Evolutionary conservation across 2,797 vertebrate species (phyloP).

Genomic region (Hozukius guyotensis): DNA sequence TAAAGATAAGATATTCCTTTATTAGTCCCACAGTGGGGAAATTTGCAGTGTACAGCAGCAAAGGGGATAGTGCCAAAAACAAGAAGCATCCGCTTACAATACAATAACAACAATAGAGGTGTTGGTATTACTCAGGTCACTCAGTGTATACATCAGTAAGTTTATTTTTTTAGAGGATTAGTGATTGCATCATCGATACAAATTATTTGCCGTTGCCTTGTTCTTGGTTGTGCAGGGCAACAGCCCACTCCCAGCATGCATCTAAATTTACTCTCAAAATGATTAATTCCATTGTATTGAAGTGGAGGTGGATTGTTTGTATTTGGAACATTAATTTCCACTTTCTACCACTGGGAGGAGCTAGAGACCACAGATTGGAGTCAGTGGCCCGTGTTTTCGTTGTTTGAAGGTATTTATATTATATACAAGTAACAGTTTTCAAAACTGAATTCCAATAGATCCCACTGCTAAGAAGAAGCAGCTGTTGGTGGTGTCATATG

Average conservation of each 20-base stretch:
- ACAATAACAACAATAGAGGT: neutral
- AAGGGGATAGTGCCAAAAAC: too few species aligned
- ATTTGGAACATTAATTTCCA: constrained; percentile 35
- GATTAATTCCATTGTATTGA: neutral
- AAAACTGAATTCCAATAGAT: constrained; percentile 16
- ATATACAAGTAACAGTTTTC: constrained; percentile 3
- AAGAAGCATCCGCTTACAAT: too few species aligned
- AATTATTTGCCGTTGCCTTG: neutral
- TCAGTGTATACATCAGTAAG: neutral
- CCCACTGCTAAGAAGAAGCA: constrained; percentile 27
- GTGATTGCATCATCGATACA: neutral
- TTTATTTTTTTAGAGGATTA: neutral
- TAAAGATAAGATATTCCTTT: too few species aligned
- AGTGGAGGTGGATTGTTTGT: neutral
- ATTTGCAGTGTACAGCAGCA: fast-evolving
- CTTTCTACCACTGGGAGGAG: constrained; percentile 81
- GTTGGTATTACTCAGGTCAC: neutral
- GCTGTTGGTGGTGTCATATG: constrained; percentile 12
- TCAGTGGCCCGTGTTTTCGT: neutral
- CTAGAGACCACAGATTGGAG: constrained; percentile 79
- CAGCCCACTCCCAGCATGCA: neutral
- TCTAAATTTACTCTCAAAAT: neutral
- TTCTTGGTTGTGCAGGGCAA: neutral
- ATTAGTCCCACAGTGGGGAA: too few species aligned
- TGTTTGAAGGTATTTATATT: neutral